A percentile compares a stretch with the other conserved stretches of the same genome.
Conservation (phyloP, 2,113 vertebrate species). For the Conger conger region DNA sequence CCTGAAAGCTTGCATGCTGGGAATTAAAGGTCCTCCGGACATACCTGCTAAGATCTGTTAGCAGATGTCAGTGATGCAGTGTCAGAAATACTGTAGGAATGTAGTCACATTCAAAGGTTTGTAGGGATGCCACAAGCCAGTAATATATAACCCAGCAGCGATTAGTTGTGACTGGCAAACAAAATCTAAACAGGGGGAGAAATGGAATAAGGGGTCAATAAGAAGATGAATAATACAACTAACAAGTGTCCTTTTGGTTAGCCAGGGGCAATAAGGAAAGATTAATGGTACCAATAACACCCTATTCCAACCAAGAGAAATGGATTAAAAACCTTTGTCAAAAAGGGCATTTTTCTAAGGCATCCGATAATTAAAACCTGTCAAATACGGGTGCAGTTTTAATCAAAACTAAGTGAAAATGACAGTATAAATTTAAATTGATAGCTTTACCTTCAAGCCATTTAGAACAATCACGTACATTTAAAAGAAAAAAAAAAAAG, state of each 20-base stretch:
- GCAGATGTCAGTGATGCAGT: not conserved
- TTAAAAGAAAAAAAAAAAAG: not conserved
- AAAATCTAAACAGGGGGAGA: too few relatives aligned
- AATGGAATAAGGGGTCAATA: not conserved
- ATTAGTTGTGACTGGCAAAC: too few relatives aligned
- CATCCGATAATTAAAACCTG: not conserved
- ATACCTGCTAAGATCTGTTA: not conserved
- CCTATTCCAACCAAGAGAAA: not conserved
- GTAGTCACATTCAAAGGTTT: not conserved
- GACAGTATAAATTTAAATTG: not conserved
- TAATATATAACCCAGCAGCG: too few relatives aligned
- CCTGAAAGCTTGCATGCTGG: not conserved
- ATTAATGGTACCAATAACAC: not conserved
- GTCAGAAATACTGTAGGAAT: not conserved
- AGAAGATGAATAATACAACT: not conserved
- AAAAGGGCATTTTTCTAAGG: not conserved
- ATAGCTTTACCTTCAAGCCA: not conserved
- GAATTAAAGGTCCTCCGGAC: not conserved
- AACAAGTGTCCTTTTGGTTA: not conserved
- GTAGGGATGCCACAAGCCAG: too few relatives aligned
- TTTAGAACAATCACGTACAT: not conserved
- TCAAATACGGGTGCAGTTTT: not conserved
- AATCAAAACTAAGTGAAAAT: not conserved
- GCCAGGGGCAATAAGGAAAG: not conserved
- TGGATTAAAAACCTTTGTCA: not conserved